phyloP scores from a whole-genome alignment of 2,113 vertebrate species.

The Aphyosemion australe region DNA sequence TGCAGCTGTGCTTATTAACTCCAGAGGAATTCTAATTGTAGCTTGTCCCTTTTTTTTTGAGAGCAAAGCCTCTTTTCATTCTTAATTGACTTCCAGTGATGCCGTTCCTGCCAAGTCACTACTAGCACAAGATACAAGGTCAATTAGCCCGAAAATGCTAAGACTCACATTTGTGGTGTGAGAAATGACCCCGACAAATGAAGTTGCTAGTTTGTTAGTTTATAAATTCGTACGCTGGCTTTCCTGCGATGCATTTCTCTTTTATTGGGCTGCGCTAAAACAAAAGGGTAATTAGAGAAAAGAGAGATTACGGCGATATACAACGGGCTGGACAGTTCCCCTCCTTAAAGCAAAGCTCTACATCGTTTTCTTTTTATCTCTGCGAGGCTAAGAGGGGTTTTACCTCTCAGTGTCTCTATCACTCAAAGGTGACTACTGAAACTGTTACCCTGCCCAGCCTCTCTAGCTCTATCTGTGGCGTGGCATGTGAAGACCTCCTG shows the following conservation, averaged over 20 bases:
- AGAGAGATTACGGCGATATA: constrained; percentile 50
- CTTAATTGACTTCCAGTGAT: constrained; percentile 58
- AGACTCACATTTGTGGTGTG: constrained; percentile 10
- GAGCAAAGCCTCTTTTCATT: constrained; percentile 56
- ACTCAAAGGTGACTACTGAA: constrained; percentile 60
- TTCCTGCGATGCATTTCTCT: constrained; percentile 2
- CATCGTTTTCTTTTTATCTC: constrained; percentile 42
- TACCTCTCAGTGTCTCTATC: constrained; percentile 74
- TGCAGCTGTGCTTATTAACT: constrained; percentile 58
- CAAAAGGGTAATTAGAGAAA: constrained; percentile 28
- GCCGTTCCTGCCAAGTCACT: constrained; percentile 53
- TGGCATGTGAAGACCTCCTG: constrained; percentile 75
- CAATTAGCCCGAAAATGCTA: constrained; percentile 51
- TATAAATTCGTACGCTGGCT: not conserved
- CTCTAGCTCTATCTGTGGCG: constrained; percentile 58
- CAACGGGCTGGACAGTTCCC: constrained; percentile 29
- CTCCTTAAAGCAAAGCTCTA: constrained; percentile 47
- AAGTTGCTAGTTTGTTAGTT: not conserved
- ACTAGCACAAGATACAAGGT: constrained; percentile 43
- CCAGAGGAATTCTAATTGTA: constrained; percentile 64
- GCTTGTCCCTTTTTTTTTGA: constrained; percentile 41
- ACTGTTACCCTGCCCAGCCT: constrained; percentile 34
- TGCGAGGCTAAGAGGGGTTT: constrained; percentile 38
- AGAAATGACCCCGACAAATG: constrained; percentile 21
- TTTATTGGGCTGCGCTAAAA: constrained; percentile 2